These are phyloP conservation scores for Spisula subtruncata DNA, from an alignment of 2,888 invertebrate species.

Conservation along the genomic window DNA sequence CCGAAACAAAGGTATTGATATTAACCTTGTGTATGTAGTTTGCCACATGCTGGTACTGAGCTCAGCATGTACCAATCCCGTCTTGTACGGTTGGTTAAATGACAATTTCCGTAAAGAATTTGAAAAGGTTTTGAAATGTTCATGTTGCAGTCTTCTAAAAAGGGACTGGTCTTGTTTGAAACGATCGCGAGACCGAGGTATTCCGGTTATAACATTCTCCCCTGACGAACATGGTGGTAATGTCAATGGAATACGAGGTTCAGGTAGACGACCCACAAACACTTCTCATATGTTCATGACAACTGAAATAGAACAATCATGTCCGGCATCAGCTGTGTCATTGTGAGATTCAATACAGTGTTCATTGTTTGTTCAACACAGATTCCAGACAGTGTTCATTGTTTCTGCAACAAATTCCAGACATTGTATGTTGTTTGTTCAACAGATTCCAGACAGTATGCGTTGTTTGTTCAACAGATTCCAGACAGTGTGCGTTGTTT, in stretches of 20 bases:
- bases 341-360: not conserved
- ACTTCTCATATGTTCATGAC: slow-evolving; percentile 68
- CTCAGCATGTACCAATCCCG: slow-evolving; percentile 96
- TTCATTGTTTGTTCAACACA: too few relatives aligned
- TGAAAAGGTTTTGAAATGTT: slow-evolving; percentile 84
- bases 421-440: too few relatives aligned
- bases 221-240: slow-evolving; percentile 49
- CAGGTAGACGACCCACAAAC: slow-evolving; percentile 60
- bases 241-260: slow-evolving; percentile 49
- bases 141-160: slow-evolving; percentile 67
- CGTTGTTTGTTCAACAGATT: too few relatives aligned
- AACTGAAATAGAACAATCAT: slow-evolving; percentile 68
- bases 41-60: slow-evolving; percentile 94
- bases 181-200: slow-evolving; percentile 24
- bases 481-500: too few relatives aligned
- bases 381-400: too few relatives aligned
- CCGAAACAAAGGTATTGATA: slow-evolving; percentile 74
- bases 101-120: slow-evolving; percentile 97
- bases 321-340: slow-evolving; percentile 51
- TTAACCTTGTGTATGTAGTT: slow-evolving; percentile 88
- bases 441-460: too few relatives aligned
- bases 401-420: too few relatives aligned
- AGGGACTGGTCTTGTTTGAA: slow-evolving; percentile 36
- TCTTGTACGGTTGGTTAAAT: slow-evolving; percentile 97
- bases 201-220: slow-evolving; percentile 63